Conservation (phyloP, 2,888 invertebrate genomes). For the Spilosoma lubricipeda region DNA sequence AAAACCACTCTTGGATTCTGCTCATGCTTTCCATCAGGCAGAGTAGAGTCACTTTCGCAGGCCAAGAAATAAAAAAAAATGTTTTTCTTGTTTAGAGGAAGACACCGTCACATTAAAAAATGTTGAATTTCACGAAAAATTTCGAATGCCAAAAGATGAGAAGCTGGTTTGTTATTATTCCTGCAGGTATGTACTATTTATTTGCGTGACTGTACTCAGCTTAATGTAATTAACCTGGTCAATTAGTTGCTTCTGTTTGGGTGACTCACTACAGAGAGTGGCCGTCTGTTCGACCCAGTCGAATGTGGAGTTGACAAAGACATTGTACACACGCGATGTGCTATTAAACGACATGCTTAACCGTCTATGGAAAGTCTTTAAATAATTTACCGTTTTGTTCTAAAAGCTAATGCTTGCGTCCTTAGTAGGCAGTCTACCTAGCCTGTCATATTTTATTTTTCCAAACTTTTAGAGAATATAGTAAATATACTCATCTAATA, state of each 20-base stretch:
- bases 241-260: constrained; percentile 16
- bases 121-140: constrained; percentile 94
- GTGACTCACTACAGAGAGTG: constrained; percentile 16
- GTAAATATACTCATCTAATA: neutral
- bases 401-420: constrained; percentile 1
- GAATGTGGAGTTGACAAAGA: constrained; percentile 17
- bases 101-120: constrained; percentile 92
- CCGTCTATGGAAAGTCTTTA: neutral
- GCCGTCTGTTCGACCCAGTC: constrained; percentile 10
- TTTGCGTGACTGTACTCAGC: constrained; percentile 8
- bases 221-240: constrained; percentile 12
- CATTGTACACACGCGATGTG: constrained; percentile 15
- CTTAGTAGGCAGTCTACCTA: neutral
- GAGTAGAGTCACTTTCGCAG: no score
- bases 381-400: constrained; percentile 13
- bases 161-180: constrained; percentile 98
- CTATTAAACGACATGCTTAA: neutral
- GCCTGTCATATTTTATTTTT: neutral
- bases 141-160: constrained; percentile 96
- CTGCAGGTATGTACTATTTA: constrained; percentile 90
- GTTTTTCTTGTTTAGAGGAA: constrained; percentile 88
- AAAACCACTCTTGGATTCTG: no score
- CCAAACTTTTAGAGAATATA: neutral
- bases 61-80: no score
- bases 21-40: no score